phyloP scores from a whole-genome alignment of 35 echinoderm and acorn worm species.

The Hemicentrotus pulcherrimus region DNA sequence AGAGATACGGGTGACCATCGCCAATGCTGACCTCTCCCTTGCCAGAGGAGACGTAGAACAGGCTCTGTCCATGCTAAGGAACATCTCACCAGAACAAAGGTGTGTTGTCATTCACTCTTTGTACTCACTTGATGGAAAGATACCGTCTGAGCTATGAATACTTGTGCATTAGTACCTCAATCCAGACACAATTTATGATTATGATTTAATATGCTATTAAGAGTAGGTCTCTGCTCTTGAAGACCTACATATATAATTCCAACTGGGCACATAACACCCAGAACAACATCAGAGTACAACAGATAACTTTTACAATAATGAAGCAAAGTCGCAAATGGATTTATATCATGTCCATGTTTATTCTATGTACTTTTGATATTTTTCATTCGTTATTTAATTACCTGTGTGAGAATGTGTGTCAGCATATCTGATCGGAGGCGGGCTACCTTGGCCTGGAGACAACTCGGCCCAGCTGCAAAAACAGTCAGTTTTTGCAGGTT shows the following conservation, averaged over 20 bases:
- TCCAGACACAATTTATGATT: neutral
- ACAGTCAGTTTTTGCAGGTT: too few relatives aligned
- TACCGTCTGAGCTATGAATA: neutral
- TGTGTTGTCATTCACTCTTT: neutral
- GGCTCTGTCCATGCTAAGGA: constrained; percentile 91
- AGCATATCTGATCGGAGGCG: too few relatives aligned
- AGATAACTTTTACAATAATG: neutral
- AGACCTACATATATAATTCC: neutral
- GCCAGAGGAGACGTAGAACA: constrained; percentile 92
- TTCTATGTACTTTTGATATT: too few relatives aligned
- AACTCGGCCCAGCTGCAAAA: too few relatives aligned
- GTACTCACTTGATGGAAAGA: neutral
- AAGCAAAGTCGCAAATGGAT: neutral
- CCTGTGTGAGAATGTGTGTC: too few relatives aligned
- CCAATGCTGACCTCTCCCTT: constrained; percentile 90
- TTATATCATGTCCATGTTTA: neutral
- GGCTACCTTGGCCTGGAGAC: too few relatives aligned
- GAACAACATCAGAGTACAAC: neutral
- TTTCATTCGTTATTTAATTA: too few relatives aligned
- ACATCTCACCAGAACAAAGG: constrained; percentile 87
- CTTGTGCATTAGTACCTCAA: neutral
- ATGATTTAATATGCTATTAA: neutral
- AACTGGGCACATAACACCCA: too few relatives aligned
- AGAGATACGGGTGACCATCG: constrained; percentile 92
- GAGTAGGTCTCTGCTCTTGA: neutral